Conservation (phyloP, 2,888 invertebrate species). For the Polydesmus complanatus region DNA sequence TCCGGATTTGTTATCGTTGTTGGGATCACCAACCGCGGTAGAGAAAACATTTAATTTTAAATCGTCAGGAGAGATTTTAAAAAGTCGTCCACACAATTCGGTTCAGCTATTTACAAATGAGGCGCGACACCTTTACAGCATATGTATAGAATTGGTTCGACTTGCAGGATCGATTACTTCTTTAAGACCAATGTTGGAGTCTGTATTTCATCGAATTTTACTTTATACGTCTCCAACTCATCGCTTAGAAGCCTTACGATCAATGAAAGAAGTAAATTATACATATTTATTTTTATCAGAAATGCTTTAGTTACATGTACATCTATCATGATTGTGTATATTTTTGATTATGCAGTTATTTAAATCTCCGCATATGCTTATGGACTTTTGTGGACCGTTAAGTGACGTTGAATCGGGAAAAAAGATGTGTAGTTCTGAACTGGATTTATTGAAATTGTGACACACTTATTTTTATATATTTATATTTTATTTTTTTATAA, state of each 20-base stretch:
- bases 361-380: conserved; percentile 60
- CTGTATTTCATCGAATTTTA: conserved; percentile 82
- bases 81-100: conserved; percentile 31
- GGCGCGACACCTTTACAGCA: conserved; percentile 35
- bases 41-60: conserved; percentile 48
- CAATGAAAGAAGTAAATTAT: conserved; percentile 51
- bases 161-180: conserved; percentile 64
- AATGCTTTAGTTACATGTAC: background rate
- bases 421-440: conserved; percentile 22
- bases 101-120: conserved; percentile 22
- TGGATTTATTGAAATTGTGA: conserved; percentile 31
- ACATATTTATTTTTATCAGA: background rate
- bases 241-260: conserved; percentile 68
- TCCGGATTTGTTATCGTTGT: conserved; percentile 69
- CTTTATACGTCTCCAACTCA: conserved; percentile 73
- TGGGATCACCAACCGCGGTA: conserved; percentile 75
- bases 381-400: conserved; percentile 50
- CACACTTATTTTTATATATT: conserved; percentile 18
- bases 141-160: conserved; percentile 74
- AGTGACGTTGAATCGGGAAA: conserved; percentile 36
- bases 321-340: background rate
- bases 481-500: conserved; percentile 6
- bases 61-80: background rate
- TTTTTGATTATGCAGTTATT: conserved; percentile 38
- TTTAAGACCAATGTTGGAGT: conserved; percentile 76